phyloP scores from a whole-genome alignment of 2,888 invertebrate species.

The Branchellion lobata region DNA sequence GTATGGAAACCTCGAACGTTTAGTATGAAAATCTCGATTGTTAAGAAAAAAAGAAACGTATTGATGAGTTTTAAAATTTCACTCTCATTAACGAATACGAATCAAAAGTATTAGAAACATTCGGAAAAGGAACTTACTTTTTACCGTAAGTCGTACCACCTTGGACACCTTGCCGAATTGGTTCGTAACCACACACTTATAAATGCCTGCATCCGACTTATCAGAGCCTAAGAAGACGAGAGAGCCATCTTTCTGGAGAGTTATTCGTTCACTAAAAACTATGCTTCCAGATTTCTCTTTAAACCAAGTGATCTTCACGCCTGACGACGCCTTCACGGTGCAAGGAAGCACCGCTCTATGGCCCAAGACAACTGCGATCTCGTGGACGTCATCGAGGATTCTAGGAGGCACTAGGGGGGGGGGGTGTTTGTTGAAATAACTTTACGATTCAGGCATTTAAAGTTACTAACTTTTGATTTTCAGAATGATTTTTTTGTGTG shows the following conservation, averaged over 20 bases:
- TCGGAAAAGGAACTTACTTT: slow-evolving; percentile 53
- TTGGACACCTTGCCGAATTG: slow-evolving; percentile 68
- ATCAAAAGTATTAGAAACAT: background rate
- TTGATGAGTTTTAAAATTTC: no score
- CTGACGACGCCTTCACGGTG: background rate
- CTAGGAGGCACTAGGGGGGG: background rate
- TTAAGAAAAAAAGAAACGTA: no score
- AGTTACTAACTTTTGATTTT: no score
- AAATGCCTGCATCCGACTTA: slow-evolving; percentile 60
- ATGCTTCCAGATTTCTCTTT: no score
- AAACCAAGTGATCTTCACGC: background rate
- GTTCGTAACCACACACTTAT: slow-evolving; percentile 67
- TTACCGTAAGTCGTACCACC: slow-evolving; percentile 60
- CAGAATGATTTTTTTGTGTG: slow-evolving; percentile 54
- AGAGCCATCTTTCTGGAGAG: slow-evolving; percentile 52
- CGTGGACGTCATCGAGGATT: background rate
- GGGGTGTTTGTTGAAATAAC: no score
- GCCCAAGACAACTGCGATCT: background rate
- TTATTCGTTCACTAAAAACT: no score
- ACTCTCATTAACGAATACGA: background rate
- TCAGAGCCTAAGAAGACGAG: slow-evolving; percentile 60
- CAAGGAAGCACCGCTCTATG: background rate
- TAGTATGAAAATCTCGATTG: no score
- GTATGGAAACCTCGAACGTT: no score
- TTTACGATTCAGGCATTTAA: no score